A percentile compares a stretch with the other conserved stretches of the same genome.
These are phyloP conservation scores for Trichoplusia ni DNA, from an alignment of 1,140 invertebrate species.

Conservation along the genomic window DNA sequence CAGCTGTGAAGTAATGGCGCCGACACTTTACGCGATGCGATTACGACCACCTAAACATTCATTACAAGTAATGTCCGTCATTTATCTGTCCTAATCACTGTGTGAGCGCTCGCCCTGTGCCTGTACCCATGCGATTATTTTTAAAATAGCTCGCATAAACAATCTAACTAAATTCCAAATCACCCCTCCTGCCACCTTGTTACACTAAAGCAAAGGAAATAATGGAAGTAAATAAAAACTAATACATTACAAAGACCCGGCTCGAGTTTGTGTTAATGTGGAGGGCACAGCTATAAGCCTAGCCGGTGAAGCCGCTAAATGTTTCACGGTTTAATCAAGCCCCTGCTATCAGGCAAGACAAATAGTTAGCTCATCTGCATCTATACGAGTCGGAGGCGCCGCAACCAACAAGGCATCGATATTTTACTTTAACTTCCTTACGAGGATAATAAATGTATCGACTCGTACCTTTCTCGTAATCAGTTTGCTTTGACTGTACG, in stretches of 20 bases:
- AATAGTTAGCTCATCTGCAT: constrained; percentile 80
- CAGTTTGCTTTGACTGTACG: neutral
- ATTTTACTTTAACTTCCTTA: constrained; percentile 44
- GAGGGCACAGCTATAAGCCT: constrained; percentile 41
- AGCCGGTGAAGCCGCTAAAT: constrained; percentile 66
- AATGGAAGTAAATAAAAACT: constrained; percentile 9
- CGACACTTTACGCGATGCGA: constrained; percentile 78
- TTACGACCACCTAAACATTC: constrained; percentile 80
- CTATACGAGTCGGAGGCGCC: constrained; percentile 71
- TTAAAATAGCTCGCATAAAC: constrained; percentile 40
- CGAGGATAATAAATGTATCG: constrained; percentile 27
- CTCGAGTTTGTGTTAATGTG: neutral
- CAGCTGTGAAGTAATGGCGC: constrained; percentile 78
- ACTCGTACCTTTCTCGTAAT: constrained; percentile 3
- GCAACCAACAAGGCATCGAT: constrained; percentile 51
- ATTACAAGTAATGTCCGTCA: constrained; percentile 79
- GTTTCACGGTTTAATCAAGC: constrained; percentile 79
- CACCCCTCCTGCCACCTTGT: neutral
- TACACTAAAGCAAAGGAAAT: constrained; percentile 7
- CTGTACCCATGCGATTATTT: constrained; percentile 43
- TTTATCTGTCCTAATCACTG: constrained; percentile 78
- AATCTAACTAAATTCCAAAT: constrained; percentile 18
- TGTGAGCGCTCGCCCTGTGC: constrained; percentile 48
- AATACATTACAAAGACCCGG: constrained; percentile 20
- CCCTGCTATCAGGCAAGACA: constrained; percentile 76